phyloP scores from a whole-genome alignment of 2,797 vertebrate species.

The Sarcophilus harrisii region DNA sequence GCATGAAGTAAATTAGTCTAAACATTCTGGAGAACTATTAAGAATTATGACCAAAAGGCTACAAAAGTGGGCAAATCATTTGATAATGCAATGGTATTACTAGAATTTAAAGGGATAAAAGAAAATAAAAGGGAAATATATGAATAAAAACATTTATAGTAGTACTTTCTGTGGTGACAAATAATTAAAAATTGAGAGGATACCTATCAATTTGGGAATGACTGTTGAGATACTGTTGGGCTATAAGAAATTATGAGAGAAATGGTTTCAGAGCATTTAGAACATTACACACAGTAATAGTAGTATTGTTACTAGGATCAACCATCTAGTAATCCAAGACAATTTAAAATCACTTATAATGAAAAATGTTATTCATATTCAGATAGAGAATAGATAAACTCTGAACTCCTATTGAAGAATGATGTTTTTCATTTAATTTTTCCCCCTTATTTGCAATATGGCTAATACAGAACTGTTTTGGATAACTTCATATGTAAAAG shows the following conservation, averaged over 20 bases:
- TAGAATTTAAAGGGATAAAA: no score
- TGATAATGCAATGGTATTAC: no score
- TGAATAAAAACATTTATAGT: not conserved
- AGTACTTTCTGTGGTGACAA: not conserved
- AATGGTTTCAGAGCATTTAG: not conserved
- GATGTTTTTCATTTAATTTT: not conserved
- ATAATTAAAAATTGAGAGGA: not conserved
- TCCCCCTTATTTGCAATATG: not conserved
- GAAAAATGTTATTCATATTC: not conserved
- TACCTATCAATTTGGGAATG: not conserved
- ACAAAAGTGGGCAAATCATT: no score
- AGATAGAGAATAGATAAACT: not conserved
- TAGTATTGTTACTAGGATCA: not conserved
- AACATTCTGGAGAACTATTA: no score
- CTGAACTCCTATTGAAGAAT: not conserved
- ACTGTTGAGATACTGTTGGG: not conserved
- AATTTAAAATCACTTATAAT: not conserved
- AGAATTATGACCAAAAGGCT: no score
- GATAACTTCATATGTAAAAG: not conserved
- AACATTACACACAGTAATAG: not conserved
- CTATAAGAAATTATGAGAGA: not conserved
- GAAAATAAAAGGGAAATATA: no score
- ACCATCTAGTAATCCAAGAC: not conserved
- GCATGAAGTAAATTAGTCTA: no score
- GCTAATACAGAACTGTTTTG: not conserved